A percentile compares a stretch with the other conserved stretches of the same genome.
Conservation (phyloP, 2,888 invertebrate species). For the Alentia gelatinosa region DNA sequence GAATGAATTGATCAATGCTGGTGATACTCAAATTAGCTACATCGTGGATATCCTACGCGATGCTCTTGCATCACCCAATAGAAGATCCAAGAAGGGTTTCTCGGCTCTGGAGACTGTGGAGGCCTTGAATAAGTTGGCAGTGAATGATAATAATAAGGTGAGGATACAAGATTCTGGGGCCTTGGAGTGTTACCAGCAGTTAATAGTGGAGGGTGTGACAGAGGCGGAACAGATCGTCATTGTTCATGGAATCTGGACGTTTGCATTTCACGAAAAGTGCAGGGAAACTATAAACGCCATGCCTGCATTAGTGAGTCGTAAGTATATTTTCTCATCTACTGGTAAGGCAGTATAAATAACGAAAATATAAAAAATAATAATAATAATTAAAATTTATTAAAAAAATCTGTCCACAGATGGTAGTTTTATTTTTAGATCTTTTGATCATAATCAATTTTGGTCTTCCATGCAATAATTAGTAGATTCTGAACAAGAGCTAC, state of each 20-base stretch:
- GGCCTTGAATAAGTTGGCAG: constrained; percentile 71
- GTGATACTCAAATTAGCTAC: constrained; percentile 68
- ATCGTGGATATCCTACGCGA: constrained; percentile 68
- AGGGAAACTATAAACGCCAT: neutral
- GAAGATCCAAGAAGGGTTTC: constrained; percentile 72
- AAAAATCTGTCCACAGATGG: too few species aligned
- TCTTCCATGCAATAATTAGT: too few species aligned
- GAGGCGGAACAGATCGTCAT: constrained; percentile 68
- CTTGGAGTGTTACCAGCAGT: constrained; percentile 66
- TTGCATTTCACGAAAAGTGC: constrained; percentile 67
- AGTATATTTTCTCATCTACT: too few species aligned
- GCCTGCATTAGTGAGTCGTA: neutral
- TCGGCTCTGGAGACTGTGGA: constrained; percentile 68
- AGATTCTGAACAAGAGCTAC: too few species aligned
- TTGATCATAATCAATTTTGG: too few species aligned
- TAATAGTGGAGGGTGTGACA: constrained; percentile 61
- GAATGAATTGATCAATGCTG: constrained; percentile 69
- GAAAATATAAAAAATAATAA: too few species aligned
- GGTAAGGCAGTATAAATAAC: too few species aligned
- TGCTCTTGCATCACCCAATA: constrained; percentile 65
- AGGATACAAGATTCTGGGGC: constrained; percentile 68
- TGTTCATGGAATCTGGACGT: constrained; percentile 70
- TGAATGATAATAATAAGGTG: constrained; percentile 73
- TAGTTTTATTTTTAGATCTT: too few species aligned
- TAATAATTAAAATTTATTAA: too few species aligned